phyloP scores from a whole-genome alignment of 2,113 vertebrate species.

The Kryptolebias marmoratus region DNA sequence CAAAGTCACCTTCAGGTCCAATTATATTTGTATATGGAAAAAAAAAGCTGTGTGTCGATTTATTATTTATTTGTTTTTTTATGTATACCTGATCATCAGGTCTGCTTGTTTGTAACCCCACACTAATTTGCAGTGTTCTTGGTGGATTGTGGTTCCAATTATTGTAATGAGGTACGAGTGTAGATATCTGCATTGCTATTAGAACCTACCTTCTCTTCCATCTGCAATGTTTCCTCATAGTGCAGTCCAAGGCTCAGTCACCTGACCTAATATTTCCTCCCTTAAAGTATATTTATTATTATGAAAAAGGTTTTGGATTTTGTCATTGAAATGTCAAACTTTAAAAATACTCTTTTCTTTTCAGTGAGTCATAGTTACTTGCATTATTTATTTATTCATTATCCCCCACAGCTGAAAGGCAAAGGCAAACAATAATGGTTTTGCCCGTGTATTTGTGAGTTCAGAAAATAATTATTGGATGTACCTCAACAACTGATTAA shows the following conservation, averaged over 20 bases:
- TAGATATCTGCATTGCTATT: neutral
- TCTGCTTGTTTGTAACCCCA: slow-evolving; percentile 6
- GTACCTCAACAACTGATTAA: too few species aligned
- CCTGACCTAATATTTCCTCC: neutral
- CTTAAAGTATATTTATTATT: neutral
- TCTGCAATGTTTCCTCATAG: neutral
- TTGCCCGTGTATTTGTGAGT: too few species aligned
- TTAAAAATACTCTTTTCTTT: neutral
- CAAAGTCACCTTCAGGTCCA: neutral
- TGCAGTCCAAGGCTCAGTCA: neutral
- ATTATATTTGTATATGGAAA: neutral
- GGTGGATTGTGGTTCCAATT: neutral
- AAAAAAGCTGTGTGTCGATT: neutral
- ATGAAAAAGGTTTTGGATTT: neutral
- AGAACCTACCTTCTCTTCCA: neutral
- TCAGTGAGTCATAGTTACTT: too few species aligned
- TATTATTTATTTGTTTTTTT: neutral
- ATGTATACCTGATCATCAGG: neutral
- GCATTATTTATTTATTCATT: too few species aligned
- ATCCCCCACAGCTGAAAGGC: too few species aligned
- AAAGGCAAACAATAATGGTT: too few species aligned
- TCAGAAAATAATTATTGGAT: too few species aligned
- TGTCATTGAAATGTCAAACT: neutral
- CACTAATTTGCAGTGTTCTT: slow-evolving; percentile 8
- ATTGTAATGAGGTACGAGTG: slow-evolving; percentile 7